phyloP scores from a whole-genome alignment of 2,113 vertebrate genomes.

The Mirounga angustirostris region DNA sequence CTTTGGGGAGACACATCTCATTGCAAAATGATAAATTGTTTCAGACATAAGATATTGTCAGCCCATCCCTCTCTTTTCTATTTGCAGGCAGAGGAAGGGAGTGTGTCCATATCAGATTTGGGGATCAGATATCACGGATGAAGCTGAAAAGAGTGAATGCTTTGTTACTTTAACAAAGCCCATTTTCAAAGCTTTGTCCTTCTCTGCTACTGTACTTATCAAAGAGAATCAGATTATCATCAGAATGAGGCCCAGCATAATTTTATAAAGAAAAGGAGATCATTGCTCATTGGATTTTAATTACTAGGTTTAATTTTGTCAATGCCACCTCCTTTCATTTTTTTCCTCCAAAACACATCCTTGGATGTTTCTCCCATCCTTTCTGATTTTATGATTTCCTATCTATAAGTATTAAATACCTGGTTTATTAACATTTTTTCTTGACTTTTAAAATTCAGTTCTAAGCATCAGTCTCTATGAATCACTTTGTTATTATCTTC shows the following conservation, averaged over 20 bases:
- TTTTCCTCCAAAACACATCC: conserved; percentile 57
- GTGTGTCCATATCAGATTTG: not conserved
- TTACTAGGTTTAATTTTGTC: conserved; percentile 59
- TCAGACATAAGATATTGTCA: not conserved
- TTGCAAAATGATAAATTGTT: conserved; percentile 53
- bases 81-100: conserved; percentile 3
- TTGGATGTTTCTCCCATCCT: not conserved
- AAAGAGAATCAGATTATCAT: conserved; percentile 53
- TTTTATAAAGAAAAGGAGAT: conserved; percentile 58
- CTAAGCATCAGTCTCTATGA: not conserved
- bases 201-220: conserved; percentile 18
- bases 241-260: not conserved
- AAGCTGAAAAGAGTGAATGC: conserved; percentile 2
- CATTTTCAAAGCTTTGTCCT: conserved; percentile 24
- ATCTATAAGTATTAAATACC: not conserved
- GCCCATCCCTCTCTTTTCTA: not conserved
- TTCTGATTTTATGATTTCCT: conserved; percentile 29
- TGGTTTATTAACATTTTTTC: conserved; percentile 20
- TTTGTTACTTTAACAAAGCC: conserved; percentile 63
- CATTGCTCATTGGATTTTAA: conserved; percentile 69
- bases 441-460: conserved; percentile 41
- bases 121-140: not conserved
- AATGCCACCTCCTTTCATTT: not conserved
- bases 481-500: conserved; percentile 36
- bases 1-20: not conserved